Evolutionary conservation across 2,888 invertebrate genomes (phyloP), one percentile per base, ranked within the genome.

Genomic region (Agapostemon virescens): DNA sequence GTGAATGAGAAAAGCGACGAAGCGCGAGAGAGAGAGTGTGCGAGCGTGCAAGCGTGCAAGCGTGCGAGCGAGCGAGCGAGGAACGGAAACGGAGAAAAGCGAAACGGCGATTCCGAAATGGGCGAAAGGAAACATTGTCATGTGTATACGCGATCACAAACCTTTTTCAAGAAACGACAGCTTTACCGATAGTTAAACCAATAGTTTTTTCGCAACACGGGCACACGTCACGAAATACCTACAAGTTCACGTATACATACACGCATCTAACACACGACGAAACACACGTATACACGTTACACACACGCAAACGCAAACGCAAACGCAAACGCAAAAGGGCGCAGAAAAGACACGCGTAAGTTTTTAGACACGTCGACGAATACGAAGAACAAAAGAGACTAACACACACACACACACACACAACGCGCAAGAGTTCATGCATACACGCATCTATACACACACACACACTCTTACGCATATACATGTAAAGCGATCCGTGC

Each of bases 401-500:
- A n/a, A 45, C 38, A 71, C 30, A 13, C 49, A 42, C 17, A 71
- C 73, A 77, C 77, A 69, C 66, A 74, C 73, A 64, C 36, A 75
- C 15, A 7, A 74, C 17, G n/a, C n/a, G n/a, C n/a, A n/a, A n/a
- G n/a, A n/a, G n/a, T n/a, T n/a, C n/a, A n/a, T n/a, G n/a, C n/a
- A n/a, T n/a, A 71, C 30, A 13, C 49, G 36, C 17, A 71, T 71
- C 76, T 76, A 69, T 61, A 74, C 73, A 64, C 36, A 69, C 64
- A 61, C 2, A 70, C 26, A 69, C 58, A 77, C 72, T n/a, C n/a
- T n/a, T n/a, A 84, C 82, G 80, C 52, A 69, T 71, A 83, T 74
- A 86, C 80, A 86, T 82, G 80, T 80, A 86, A 83, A 80, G 85
- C 85, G 85, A 89, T 86, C 84, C 85, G 87, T 88, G 79, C 84